Base-by-base conservation (phyloP, 2,888 invertebrate genomes). In the Craniophora ligustri region DNA sequence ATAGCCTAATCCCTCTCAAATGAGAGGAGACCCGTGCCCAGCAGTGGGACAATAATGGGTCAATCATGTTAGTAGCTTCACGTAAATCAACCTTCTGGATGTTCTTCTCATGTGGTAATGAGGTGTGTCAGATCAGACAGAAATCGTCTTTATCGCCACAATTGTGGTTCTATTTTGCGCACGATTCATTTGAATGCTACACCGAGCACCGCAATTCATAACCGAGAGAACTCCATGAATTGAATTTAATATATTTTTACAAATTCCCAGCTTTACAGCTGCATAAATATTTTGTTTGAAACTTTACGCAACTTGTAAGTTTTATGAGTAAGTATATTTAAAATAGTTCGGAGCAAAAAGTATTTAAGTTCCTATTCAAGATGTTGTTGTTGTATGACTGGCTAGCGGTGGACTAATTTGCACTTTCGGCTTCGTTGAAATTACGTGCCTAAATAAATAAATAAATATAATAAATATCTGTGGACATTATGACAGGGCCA, bases 41-140 rank as follows among this genome's bases (percentile, higher is more conserved):
- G n/a, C n/a, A n/a, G n/a, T n/a, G n/a, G n/a, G n/a, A n/a, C n/a
- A n/a, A n/a, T n/a, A n/a, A n/a, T n/a, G n/a, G n/a, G n/a, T n/a
- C n/a, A n/a, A n/a, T n/a, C n/a, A n/a, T n/a, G n/a, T n/a, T n/a
- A n/a, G n/a, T n/a, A n/a, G n/a, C n/a, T n/a, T n/a, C n/a, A n/a
- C n/a, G n/a, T n/a, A n/a, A 3, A 10, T 31, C 0, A n/a, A 11
- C 14, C 45, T 63, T 63, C 54, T 67, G 47, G 6, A 28, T 31
- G 5, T 13, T 5, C 14, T 10, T 31, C 7, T 8, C 0, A 4
- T n/a, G 2, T 18, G 35, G 36, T 38, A 56, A 85, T 81, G 84
- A 83, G 81, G 75, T 76, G 72, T 68, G 76, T 80, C 81, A 80
- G 86, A 85, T 85, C 73, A 73, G 70, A 72, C 68, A 74, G 75